These are phyloP conservation scores for Aethina tumida DNA, from an alignment of 1,140 invertebrate species.

Conservation along the genomic window DNA sequence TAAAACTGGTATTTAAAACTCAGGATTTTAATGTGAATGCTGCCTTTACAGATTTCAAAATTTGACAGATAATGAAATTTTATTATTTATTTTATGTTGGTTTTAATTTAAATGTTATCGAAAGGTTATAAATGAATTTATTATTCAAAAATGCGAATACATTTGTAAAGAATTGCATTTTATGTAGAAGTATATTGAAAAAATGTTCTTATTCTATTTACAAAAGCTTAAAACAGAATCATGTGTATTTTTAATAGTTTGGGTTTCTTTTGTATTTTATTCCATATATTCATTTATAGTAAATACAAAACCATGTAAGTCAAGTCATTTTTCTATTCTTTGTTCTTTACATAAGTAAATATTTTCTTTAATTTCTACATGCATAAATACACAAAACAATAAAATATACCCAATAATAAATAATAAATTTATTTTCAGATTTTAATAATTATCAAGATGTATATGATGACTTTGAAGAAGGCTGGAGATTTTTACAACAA, in stretches of 20 bases:
- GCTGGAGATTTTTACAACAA: conserved; percentile 37
- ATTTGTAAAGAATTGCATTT: no score
- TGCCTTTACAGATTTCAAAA: no score
- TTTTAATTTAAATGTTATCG: no score
- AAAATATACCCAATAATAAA: neutral
- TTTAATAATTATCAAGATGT: conserved; percentile 24
- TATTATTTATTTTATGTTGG: no score
- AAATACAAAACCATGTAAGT: conserved; percentile 12
- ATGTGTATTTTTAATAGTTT: conserved; percentile 16
- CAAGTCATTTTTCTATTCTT: neutral
- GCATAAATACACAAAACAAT: neutral
- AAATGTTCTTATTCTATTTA: no score
- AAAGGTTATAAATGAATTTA: no score
- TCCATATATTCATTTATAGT: conserved; percentile 18
- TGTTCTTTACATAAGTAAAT: neutral
- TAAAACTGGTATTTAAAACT: no score
- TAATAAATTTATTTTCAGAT: conserved; percentile 17
- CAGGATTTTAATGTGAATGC: no score
- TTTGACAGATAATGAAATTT: no score
- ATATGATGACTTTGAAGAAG: conserved; percentile 30
- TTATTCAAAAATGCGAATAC: no score
- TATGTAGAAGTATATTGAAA: no score
- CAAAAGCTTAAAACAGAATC: conserved; percentile 10
- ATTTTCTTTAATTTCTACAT: conserved; percentile 1
- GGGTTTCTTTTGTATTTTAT: conserved; percentile 20